Conservation (phyloP, 2,797 vertebrate species). For the Sorex maritimensis region DNA sequence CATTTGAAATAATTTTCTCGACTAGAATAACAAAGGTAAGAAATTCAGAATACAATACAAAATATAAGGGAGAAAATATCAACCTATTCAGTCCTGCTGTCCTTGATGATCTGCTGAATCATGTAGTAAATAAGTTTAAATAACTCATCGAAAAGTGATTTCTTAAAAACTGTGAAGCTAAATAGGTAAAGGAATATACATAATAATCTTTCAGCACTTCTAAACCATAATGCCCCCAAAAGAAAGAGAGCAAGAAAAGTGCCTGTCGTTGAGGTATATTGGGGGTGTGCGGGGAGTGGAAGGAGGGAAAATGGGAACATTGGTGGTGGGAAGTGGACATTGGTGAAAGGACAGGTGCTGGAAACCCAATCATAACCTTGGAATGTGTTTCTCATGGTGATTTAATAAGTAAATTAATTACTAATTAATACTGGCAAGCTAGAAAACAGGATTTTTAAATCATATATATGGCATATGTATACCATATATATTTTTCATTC, state of each 20-base stretch:
- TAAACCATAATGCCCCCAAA: no score
- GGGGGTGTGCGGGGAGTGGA: no score
- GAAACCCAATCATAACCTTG: no score
- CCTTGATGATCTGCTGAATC: conserved; percentile 41
- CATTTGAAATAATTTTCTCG: conserved; percentile 59
- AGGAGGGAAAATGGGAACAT: no score
- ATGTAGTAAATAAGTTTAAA: conserved; percentile 21
- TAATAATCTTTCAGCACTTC: no score
- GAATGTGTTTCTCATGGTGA: no score
- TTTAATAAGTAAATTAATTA: no score
- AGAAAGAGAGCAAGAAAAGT: no score
- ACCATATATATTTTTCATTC: conserved; percentile 36
- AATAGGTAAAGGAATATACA: no score
- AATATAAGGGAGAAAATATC: conserved; percentile 46
- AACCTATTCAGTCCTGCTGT: conserved; percentile 13
- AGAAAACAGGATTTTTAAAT: conserved; percentile 40
- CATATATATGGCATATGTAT: not conserved
- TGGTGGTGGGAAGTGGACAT: no score
- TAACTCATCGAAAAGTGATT: not conserved
- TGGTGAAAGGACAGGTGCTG: no score
- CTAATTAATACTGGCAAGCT: not conserved
- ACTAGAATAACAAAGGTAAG: conserved; percentile 41
- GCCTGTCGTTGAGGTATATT: no score
- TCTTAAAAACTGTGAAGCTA: not conserved
- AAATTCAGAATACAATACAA: conserved; percentile 34